phyloP scores from a whole-genome alignment of 2,888 invertebrate genomes.

The Melieria crassipennis region DNA sequence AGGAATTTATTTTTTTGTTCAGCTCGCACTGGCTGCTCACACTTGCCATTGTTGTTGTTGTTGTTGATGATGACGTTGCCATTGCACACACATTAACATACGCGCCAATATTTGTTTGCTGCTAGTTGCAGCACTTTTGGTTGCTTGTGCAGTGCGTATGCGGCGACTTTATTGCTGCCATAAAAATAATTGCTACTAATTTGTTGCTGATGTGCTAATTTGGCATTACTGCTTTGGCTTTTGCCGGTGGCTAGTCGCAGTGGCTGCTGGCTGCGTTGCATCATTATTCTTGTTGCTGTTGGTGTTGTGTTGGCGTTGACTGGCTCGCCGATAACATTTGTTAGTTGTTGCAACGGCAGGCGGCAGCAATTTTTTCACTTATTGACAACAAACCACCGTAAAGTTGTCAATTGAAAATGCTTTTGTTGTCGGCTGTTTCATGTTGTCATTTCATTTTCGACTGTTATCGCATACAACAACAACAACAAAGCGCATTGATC shows the following conservation, averaged over 20 bases:
- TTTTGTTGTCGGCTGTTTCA: too few relatives aligned
- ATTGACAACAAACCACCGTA: too few relatives aligned
- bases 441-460: too few relatives aligned
- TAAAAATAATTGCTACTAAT: conserved; percentile 12
- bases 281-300: neutral
- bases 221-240: neutral
- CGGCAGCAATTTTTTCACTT: too few relatives aligned
- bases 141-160: too few relatives aligned
- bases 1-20: neutral
- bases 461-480: too few relatives aligned
- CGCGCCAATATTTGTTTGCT: neutral
- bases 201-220: conserved; percentile 12
- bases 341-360: neutral
- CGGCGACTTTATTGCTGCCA: conserved; percentile 4
- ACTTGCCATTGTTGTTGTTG: too few relatives aligned
- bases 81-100: neutral
- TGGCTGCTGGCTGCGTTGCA: neutral
- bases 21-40: neutral
- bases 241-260: neutral
- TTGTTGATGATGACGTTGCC: too few relatives aligned
- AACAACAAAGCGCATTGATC: too few relatives aligned
- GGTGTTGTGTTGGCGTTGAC: neutral
- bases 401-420: too few relatives aligned
- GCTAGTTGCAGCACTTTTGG: neutral
- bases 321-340: neutral